Evolutionary conservation across 35 echinoderm and acorn worm genomes (phyloP), one percentile per base, ranked within the genome.

Genomic region (Lytechinus pictus): DNA sequence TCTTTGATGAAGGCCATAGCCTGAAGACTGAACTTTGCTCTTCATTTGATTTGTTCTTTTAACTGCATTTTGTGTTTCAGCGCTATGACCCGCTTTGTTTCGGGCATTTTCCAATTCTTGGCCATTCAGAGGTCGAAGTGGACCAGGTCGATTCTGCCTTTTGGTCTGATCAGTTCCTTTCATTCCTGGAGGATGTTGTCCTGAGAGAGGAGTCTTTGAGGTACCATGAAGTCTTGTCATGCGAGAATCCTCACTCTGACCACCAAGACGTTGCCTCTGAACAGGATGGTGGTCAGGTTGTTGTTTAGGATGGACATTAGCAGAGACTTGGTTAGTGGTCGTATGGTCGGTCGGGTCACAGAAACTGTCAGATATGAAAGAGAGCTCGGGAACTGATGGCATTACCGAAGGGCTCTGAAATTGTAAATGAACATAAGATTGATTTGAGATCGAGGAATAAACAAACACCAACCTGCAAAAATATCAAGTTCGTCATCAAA

Each of bases 361-460:
- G 54, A 96, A 96, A 88, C 94, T 97, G 92, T 98, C 96, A 89
- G 96, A 98, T 52, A 98, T 94, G 94, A 99, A 29, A 55, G 98
- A 99, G 8, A 99, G 86, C 87, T 99, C 98, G 54, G 98, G 98
- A 27, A 99, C 98, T 61, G 97, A 96, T 86, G 98, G 97, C 27
- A 95, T 91, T 33, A 98, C 94, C 56, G 97, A 95, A 94, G 97
- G 97, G 61, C 96, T 97, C 97, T 99, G 95, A 10, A 95, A 94
- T 21, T 33, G 71, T 89, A 94, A 95, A 79, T 24, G 66, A 79
- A 79, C 19, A 79, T 79, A 7, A 24, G 8, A 79, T 24, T 24
- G n/a, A 79, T n/a, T 7, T 79, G 6, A 79, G 19, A 4, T 6
- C 16, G 13, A 71, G 24, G 16, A 21, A 79, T 79, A 24, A 79